These are phyloP conservation scores for Halictus rubicundus DNA, from an alignment of 1,140 invertebrate genomes.

Conservation along the genomic window DNA sequence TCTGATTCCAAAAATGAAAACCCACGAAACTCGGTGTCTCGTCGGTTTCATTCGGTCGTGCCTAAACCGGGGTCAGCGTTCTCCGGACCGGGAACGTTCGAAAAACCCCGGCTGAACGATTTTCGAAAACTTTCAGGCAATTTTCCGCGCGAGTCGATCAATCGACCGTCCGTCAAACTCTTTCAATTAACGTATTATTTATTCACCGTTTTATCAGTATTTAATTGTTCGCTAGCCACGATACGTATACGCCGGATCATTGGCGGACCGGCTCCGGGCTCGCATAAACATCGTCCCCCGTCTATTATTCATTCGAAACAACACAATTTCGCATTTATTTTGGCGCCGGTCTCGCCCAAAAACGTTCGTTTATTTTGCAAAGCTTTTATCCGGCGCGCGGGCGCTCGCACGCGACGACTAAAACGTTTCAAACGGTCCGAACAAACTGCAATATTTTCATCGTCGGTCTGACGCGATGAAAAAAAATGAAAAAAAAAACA, in stretches of 20 bases:
- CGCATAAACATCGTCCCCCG: neutral
- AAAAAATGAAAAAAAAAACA: too few species aligned
- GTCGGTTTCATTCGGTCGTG: neutral
- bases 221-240: constrained; percentile 18
- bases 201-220: constrained; percentile 9
- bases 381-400: too few species aligned
- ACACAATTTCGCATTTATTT: neutral
- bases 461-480: neutral
- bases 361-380: too few species aligned
- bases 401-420: too few species aligned
- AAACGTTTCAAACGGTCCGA: too few species aligned
- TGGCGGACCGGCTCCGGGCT: neutral
- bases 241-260: constrained; percentile 10
- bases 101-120: constrained; percentile 12
- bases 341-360: too few species aligned
- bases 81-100: neutral
- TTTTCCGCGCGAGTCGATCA: neutral
- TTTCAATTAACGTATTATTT: neutral
- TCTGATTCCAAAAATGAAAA: neutral
- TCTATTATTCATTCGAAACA: neutral
- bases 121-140: constrained; percentile 26
- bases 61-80: neutral
- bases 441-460: too few species aligned
- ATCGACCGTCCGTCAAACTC: neutral
- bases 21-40: neutral